phyloP scores from a whole-genome alignment of 1,140 invertebrate genomes.

The Megathymus violae region DNA sequence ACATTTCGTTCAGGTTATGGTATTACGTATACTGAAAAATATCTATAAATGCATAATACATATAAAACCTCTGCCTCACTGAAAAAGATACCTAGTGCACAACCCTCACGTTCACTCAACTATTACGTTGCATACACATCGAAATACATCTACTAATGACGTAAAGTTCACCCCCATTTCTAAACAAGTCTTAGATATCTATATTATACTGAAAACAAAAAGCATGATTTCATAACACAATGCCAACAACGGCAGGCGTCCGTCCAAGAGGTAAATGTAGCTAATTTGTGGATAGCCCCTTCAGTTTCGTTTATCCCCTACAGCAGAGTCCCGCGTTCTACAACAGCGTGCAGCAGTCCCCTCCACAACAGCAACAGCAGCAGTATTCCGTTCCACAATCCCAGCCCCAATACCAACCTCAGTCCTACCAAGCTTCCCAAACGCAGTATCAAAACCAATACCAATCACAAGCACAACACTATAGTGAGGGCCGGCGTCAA shows the following conservation, averaged over 20 bases:
- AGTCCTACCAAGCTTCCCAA: constrained; percentile 60
- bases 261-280: background rate
- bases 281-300: constrained; percentile 30
- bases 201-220: no score
- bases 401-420: constrained; percentile 62
- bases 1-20: background rate
- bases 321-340: constrained; percentile 75
- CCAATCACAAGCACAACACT: constrained; percentile 75
- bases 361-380: constrained; percentile 65
- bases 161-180: no score
- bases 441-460: constrained; percentile 77
- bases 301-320: constrained; percentile 52
- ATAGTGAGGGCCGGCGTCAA: constrained; percentile 67
- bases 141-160: no score
- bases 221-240: background rate
- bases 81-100: no score
- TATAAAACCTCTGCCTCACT: no score
- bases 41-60: no score
- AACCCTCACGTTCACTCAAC: no score
- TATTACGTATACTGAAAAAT: no score
- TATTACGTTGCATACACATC: no score
- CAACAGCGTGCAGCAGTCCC: constrained; percentile 81
- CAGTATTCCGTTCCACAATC: constrained; percentile 32
- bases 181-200: no score
- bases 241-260: constrained; percentile 17